Conservation (phyloP, 2,797 vertebrate genomes). For the Molossus alvarezi region DNA sequence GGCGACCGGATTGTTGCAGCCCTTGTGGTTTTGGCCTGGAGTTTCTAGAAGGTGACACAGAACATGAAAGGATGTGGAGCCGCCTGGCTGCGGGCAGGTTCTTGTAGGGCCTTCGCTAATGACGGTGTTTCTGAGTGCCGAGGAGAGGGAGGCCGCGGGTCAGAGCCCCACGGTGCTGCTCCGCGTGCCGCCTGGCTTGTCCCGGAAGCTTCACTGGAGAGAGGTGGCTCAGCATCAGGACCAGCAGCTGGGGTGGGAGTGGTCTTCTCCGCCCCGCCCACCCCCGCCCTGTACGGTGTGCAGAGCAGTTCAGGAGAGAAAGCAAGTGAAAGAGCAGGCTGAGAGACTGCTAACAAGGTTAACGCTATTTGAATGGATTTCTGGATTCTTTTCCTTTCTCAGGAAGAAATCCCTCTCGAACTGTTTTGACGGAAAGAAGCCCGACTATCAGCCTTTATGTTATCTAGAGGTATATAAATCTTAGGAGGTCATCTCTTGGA, state of each 20-base stretch:
- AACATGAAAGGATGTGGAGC: neutral
- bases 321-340: neutral
- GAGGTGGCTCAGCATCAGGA: constrained; percentile 78
- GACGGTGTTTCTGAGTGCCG: neutral
- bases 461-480: neutral
- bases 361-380: neutral
- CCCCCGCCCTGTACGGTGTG: constrained; percentile 42
- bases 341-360: neutral
- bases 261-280: neutral
- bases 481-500: neutral
- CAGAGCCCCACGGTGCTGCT: neutral
- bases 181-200: constrained; percentile 49
- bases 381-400: neutral
- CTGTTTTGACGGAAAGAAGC: neutral
- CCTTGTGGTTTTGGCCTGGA: neutral
- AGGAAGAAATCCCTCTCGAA: neutral
- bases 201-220: constrained; percentile 83
- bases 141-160: constrained; percentile 65
- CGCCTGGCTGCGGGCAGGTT: neutral
- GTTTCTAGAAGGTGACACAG: neutral
- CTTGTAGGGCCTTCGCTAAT: neutral
- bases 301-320: constrained; percentile 78
- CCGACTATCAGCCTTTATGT: accelerated
- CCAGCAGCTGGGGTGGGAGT: constrained; percentile 80
- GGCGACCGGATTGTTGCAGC: neutral